Evolutionary conservation across 2,797 vertebrate species (phyloP).

Genomic region (Botia almorhae): DNA sequence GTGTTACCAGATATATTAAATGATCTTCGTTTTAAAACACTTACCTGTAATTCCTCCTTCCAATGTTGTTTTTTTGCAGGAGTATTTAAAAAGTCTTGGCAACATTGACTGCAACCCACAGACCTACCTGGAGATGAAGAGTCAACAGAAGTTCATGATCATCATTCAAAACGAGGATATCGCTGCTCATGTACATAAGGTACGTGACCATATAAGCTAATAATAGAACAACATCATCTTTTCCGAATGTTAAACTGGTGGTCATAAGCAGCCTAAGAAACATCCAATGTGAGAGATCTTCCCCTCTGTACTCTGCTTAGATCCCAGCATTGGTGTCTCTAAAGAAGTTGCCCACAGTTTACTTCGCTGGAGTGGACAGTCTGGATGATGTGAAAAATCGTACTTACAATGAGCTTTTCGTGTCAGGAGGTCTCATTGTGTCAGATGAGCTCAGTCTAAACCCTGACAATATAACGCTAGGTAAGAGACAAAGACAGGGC

Average conservation of each 20-base stretch:
- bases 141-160: conserved; percentile 92
- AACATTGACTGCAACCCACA: conserved; percentile 94
- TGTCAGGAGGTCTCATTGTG: conserved; percentile 94
- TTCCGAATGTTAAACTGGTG: background rate
- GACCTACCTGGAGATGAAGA: conserved; percentile 86
- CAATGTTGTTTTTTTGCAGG: conserved; percentile 64
- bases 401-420: conserved; percentile 95
- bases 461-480: conserved; percentile 87
- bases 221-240: background rate
- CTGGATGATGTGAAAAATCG: conserved; percentile 97
- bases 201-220: conserved; percentile 59
- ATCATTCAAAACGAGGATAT: conserved; percentile 99
- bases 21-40: background rate
- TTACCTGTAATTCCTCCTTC: conserved; percentile 17
- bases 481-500: conserved; percentile 66
- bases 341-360: conserved; percentile 92
- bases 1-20: background rate
- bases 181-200: conserved; percentile 93
- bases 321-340: conserved; percentile 92
- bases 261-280: background rate
- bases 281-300: background rate
- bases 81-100: conserved; percentile 90
- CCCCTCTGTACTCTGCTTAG: conserved; percentile 69
- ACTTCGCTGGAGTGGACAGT: conserved; percentile 95
- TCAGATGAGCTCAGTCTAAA: conserved; percentile 96